These are phyloP conservation scores for Paracentrotus lividus DNA, from an alignment of 53 echinoderm and acorn worm genomes.

Conservation along the genomic window DNA sequence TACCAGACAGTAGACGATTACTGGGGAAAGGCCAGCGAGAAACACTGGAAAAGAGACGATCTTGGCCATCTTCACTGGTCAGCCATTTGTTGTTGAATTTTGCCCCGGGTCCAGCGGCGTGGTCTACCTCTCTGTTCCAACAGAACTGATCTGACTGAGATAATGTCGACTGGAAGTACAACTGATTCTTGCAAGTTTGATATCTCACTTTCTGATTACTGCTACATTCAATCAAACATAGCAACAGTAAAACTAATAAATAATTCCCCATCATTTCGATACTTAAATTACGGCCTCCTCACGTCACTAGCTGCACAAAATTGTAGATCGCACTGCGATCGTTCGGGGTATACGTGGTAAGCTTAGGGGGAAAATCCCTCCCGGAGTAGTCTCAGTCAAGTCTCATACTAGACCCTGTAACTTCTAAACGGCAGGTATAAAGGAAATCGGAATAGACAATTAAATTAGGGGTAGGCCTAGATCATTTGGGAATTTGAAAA, in stretches of 20 bases:
- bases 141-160: not conserved
- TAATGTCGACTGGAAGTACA: not conserved
- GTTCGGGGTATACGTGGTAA: not conserved
- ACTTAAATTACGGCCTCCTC: not conserved
- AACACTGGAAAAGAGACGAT: not conserved
- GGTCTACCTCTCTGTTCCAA: not conserved
- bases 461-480: too few relatives aligned
- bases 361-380: not conserved
- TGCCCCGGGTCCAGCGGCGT: too few relatives aligned
- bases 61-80: not conserved
- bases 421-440: too few relatives aligned
- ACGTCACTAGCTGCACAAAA: too few relatives aligned
- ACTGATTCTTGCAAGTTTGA: not conserved
- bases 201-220: not conserved
- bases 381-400: not conserved
- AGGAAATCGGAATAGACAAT: too few relatives aligned
- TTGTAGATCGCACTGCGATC: too few relatives aligned
- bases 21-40: not conserved
- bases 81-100: not conserved
- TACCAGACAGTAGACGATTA: not conserved
- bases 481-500: too few relatives aligned
- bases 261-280: not conserved
- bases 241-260: not conserved
- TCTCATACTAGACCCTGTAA: not conserved
- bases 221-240: not conserved